These are phyloP conservation scores for Gouania willdenowi DNA, from an alignment of 2,797 vertebrate genomes.

Conservation along the genomic window DNA sequence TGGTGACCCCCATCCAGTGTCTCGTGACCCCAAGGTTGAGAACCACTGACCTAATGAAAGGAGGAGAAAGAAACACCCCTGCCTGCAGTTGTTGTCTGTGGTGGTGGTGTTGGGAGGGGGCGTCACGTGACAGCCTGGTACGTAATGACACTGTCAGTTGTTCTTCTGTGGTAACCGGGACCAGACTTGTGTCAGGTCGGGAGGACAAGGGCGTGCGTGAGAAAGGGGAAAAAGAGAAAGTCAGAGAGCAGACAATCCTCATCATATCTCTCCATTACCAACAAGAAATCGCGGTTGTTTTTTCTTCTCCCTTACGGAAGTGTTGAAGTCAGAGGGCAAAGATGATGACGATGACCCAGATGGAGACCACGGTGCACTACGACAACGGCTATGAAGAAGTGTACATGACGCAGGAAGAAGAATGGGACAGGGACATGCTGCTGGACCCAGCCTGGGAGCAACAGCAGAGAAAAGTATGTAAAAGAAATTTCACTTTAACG, in stretches of 20 bases:
- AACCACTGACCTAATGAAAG: too few species aligned
- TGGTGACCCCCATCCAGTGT: too few species aligned
- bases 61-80: not conserved
- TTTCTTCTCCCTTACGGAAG: too few species aligned
- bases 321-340: not conserved
- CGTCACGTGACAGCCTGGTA: constrained; percentile 71
- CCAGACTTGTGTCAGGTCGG: constrained; percentile 61
- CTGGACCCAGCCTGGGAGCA: constrained; percentile 98
- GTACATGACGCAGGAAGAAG: constrained; percentile 97
- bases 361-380: constrained; percentile 87
- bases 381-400: constrained; percentile 86
- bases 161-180: constrained; percentile 49
- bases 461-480: constrained; percentile 93
- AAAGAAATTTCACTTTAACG: too few species aligned
- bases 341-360: constrained; percentile 75
- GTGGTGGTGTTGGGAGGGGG: not conserved
- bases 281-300: too few species aligned
- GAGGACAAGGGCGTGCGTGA: constrained; percentile 53
- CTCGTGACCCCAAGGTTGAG: too few species aligned
- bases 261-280: too few species aligned
- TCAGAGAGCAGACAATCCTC: too few species aligned
- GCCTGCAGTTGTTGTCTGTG: not conserved
- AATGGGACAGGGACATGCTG: constrained; percentile 97
- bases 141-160: constrained; percentile 53
- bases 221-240: constrained; percentile 7